phyloP scores from a whole-genome alignment of 2,888 invertebrate genomes.

The Andrena chrysosceles region DNA sequence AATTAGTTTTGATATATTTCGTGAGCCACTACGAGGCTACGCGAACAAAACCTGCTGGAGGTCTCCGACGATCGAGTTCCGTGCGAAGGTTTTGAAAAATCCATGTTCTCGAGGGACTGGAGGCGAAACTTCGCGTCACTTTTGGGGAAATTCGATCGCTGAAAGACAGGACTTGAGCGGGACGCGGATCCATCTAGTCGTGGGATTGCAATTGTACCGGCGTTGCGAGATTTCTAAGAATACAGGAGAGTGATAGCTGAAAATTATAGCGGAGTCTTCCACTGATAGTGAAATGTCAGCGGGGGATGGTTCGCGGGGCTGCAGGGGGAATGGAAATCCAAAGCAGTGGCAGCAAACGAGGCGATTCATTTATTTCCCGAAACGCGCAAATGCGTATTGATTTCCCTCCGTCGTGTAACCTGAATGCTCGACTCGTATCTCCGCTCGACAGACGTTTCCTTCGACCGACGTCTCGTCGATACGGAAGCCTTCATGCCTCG shows the following conservation, averaged over 20 bases:
- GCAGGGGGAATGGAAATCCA: slow-evolving; percentile 14
- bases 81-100: background rate
- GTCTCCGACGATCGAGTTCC: background rate
- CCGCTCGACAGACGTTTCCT: slow-evolving; percentile 13
- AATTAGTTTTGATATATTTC: slow-evolving; percentile 34
- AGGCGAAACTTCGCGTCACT: background rate
- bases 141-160: background rate
- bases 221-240: slow-evolving; percentile 1
- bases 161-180: background rate
- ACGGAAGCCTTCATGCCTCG: background rate
- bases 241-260: slow-evolving; percentile 24
- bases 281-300: background rate
- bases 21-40: background rate
- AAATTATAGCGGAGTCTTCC: slow-evolving; percentile 21
- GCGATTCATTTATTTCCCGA: slow-evolving; percentile 50
- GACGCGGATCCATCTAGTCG: background rate
- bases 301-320: slow-evolving; percentile 10
- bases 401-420: slow-evolving; percentile 27
- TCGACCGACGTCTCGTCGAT: slow-evolving; percentile 13
- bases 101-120: background rate
- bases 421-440: slow-evolving; percentile 7
- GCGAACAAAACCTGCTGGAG: background rate
- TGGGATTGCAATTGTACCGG: slow-evolving; percentile 15
- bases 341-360: slow-evolving; percentile 36
- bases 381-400: slow-evolving; percentile 52